A percentile compares a stretch with the other conserved stretches of the same genome.
Conservation (phyloP, 2,888 invertebrate genomes). For the Melanostoma mellinum region DNA sequence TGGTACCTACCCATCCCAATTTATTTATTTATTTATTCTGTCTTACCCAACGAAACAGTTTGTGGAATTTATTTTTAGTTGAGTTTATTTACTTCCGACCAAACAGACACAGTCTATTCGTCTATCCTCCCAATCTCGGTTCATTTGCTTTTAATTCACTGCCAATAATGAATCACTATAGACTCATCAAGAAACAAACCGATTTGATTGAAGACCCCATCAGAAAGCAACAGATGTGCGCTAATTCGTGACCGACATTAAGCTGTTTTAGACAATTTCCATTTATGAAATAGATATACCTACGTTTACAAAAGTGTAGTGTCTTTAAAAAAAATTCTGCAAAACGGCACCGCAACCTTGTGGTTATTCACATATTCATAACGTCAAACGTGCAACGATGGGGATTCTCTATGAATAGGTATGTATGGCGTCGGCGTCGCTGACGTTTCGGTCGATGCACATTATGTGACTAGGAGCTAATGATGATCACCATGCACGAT, state of each 20-base stretch:
- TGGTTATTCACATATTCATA: too few species aligned
- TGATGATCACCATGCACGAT: too few species aligned
- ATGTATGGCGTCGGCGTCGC: too few species aligned
- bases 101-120: slow-evolving; percentile 28
- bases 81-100: slow-evolving; percentile 6
- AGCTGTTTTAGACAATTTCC: neutral
- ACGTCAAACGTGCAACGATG: too few species aligned
- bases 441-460: too few species aligned
- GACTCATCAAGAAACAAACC: slow-evolving; percentile 12
- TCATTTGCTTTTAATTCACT: slow-evolving; percentile 56
- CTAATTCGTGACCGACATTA: neutral
- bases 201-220: slow-evolving; percentile 23
- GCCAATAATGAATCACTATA: slow-evolving; percentile 58
- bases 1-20: neutral
- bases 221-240: neutral
- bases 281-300: neutral
- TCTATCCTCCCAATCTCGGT: slow-evolving; percentile 36
- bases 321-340: too few species aligned
- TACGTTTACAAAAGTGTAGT: too few species aligned
- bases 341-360: too few species aligned
- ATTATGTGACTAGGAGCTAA: too few species aligned
- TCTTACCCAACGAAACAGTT: slow-evolving; percentile 27
- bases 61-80: slow-evolving; percentile 36
- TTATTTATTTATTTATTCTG: slow-evolving; percentile 17
- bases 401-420: too few species aligned